Base-by-base conservation (phyloP, 2,888 invertebrate genomes). In the Rosalia funebris region DNA sequence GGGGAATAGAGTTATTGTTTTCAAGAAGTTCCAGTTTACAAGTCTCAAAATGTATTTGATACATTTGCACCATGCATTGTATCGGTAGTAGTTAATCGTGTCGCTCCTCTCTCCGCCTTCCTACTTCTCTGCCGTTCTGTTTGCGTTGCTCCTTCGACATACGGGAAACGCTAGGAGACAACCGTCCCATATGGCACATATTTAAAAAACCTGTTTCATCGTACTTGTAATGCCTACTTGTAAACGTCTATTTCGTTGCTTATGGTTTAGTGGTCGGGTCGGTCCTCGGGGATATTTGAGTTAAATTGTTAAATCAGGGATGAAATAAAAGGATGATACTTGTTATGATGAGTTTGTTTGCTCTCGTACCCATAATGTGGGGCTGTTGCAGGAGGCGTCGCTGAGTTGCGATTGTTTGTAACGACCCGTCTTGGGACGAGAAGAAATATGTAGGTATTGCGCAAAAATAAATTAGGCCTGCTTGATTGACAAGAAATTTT, bases 231-330 rank as follows among this genome's bases (percentile, higher is more conserved):
- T 63, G 48, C 63, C 54, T 66, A 60, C 63, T 63, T 66, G 63
- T 62, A 67, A 68, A 65, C 65, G 66, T 71, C 69, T 69, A 65
- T 67, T 71, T 61, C 61, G 68, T 66, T 65, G 68, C 66, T 70
- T 67, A 67, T 64, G 66, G 68, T 65, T 67, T 66, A 60, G 71
- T 64, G 69, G 69, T 65, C 64, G 54, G 50, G 66, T 61, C 61
- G 63, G 68, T 62, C 71, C 69, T 70, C 62, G 62, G 64, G 71
- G 71, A 69, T 70, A 59, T 66, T 63, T 63, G 66, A 52, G 66
- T 62, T 60, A 37, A 55, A 61, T 57, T 66, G 66, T 63, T 66
- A 66, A 66, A 66, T 66, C 66, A 60, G 59, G 66, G 61, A 57
- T 66, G 63, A 62, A 66, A 66, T 66, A 62, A 62, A 61, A 46